Percentiles rank a stretch among this genome's conserved stretches.
These are phyloP conservation scores for Tenthredo scrophulariae DNA, from an alignment of 2,888 invertebrate genomes.

Conservation along the genomic window DNA sequence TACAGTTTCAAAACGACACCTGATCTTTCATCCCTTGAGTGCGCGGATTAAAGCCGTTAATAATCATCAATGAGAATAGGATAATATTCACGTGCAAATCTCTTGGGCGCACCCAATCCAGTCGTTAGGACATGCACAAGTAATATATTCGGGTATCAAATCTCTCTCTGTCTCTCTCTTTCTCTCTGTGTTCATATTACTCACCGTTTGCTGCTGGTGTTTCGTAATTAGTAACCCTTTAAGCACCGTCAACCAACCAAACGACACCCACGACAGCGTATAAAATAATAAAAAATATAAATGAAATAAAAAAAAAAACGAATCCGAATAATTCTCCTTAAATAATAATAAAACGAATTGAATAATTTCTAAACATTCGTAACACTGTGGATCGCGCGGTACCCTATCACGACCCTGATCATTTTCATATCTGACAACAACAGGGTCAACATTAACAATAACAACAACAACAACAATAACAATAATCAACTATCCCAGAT, in stretches of 20 bases:
- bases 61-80: conserved; percentile 8
- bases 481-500: not conserved
- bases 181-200: not conserved
- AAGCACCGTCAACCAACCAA: conserved; percentile 38
- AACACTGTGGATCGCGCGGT: not conserved
- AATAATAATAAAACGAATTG: not conserved
- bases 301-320: not conserved
- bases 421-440: not conserved
- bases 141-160: not conserved
- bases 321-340: not conserved
- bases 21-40: not conserved
- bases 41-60: not conserved
- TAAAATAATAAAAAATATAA: not conserved
- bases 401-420: not conserved
- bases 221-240: conserved; percentile 38
- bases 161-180: not conserved
- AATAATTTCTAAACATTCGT: conserved; percentile 5
- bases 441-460: not conserved
- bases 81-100: conserved; percentile 28
- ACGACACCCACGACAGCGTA: conserved; percentile 24
- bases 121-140: conserved; percentile 13
- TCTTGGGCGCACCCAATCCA: conserved; percentile 33
- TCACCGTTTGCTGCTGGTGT: conserved; percentile 29
- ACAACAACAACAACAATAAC: conserved; percentile 5
- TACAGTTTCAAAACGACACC: not conserved